Conservation (phyloP, 2,113 vertebrate genomes). For the Tenrec ecaudatus region DNA sequence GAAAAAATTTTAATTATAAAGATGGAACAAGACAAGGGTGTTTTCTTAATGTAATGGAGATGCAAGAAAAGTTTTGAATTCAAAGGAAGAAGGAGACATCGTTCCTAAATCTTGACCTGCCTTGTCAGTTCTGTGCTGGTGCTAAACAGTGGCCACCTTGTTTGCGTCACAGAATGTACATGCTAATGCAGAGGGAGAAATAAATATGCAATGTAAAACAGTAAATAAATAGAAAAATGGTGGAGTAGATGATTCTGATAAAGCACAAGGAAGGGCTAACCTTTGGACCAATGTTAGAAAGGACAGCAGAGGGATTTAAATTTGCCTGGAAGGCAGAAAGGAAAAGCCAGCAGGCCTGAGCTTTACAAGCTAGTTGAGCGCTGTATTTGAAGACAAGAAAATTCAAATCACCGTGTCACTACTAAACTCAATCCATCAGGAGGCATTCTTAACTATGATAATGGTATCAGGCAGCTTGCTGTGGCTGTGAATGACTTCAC, state of each 20-base stretch:
- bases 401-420: background rate
- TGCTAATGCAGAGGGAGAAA: background rate
- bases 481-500: constrained; percentile 20
- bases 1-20: background rate
- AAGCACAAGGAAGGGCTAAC: rapidly evolving
- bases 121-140: background rate
- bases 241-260: background rate
- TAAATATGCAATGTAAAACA: background rate
- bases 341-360: background rate
- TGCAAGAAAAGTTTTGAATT: constrained; percentile 1
- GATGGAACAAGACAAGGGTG: background rate
- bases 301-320: background rate
- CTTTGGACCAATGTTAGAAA: background rate
- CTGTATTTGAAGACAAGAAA: background rate
- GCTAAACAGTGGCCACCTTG: background rate
- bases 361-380: background rate
- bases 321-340: background rate
- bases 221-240: background rate
- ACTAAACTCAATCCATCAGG: background rate
- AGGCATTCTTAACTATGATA: background rate
- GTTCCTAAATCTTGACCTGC: background rate
- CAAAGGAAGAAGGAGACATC: background rate
- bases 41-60: background rate
- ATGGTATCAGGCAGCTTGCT: background rate
- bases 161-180: background rate